phyloP scores from a whole-genome alignment of 2,113 vertebrate species.

The Odontesthes bonariensis region DNA sequence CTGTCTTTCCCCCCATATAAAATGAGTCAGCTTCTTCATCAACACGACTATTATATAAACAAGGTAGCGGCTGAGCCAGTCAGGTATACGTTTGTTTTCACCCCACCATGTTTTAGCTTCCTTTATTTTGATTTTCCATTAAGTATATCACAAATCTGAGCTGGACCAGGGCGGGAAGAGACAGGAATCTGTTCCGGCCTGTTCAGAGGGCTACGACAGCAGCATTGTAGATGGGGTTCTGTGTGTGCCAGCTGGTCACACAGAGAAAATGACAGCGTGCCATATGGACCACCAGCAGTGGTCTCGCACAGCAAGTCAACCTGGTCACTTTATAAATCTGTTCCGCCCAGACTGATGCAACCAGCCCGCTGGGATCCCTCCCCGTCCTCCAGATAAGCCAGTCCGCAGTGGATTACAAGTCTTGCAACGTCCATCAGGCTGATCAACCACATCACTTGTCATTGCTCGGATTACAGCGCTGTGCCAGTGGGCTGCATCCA shows the following conservation, averaged over 20 bases:
- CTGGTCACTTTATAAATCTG: slow-evolving; percentile 72
- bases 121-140: slow-evolving; percentile 15
- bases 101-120: not conserved
- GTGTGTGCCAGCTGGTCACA: slow-evolving; percentile 38
- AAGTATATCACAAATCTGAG: not conserved
- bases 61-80: slow-evolving; percentile 2
- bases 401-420: slow-evolving; percentile 37
- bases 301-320: slow-evolving; percentile 62
- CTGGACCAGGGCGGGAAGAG: not conserved
- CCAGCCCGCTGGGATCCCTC: slow-evolving; percentile 51
- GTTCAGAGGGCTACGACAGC: not conserved
- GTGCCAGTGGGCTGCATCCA: slow-evolving; percentile 37
- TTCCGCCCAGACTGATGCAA: slow-evolving; percentile 56
- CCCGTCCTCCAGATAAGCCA: slow-evolving; percentile 58
- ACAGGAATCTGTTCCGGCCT: slow-evolving; percentile 9
- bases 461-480: slow-evolving; percentile 25
- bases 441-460: slow-evolving; percentile 46
- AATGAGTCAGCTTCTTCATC: not conserved
- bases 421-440: slow-evolving; percentile 31
- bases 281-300: slow-evolving; percentile 71
- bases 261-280: slow-evolving; percentile 57
- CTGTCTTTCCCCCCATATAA: not conserved
- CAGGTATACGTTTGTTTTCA: not conserved
- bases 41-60: slow-evolving; percentile 1
- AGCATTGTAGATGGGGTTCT: not conserved